Evolutionary conservation across 2,888 invertebrate species (phyloP), one percentile per base, ranked within the genome.

Genomic region (Synergus japonicus): DNA sequence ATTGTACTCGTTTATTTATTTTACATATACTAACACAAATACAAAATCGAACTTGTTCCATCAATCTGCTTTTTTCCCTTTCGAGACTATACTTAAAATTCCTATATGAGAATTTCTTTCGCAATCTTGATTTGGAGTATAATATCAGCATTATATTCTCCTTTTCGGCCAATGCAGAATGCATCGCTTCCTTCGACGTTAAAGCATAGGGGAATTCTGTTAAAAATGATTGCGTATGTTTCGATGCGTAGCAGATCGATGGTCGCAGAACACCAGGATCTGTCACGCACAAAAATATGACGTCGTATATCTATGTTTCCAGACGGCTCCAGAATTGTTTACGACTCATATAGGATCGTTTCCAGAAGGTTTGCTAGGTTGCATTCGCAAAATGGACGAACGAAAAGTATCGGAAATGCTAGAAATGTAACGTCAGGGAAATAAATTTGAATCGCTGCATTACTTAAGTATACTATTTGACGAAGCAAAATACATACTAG

Each of bases 221-320:
- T 67, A 29, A 46, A 67, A 67, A 67, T 67, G 22, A 69, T 69
- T 78, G 83, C 84, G 84, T 84, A 82, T 49, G 83, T 84, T 76
- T 80, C 85, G 85, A 85, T 86, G 89, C 89, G 87, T 88, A 76
- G 79, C 79, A 87, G 87, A 89, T 89, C 89, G 89, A 89, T 89
- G 85, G 81, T 82, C 86, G 83, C 84, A 82, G 88, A 88, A 88
- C 87, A 85, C 85, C 83, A 84, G 88, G 88, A 88, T 88, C 90
- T 89, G 90, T 89, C 90, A 90, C 87, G 89, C 89, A 89, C 89
- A 87, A 89, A 90, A 89, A 89, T 90, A 89, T 88, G 86, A 88
- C 89, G 86, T 89, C 89, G 89, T 89, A 89, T 90, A 89, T 89
- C 86, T 86, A 85, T 78, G 83, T 84, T 85, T 85, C 86, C 83